phyloP scores from a whole-genome alignment of 2,888 invertebrate species.

The Coenonympha glycerion region DNA sequence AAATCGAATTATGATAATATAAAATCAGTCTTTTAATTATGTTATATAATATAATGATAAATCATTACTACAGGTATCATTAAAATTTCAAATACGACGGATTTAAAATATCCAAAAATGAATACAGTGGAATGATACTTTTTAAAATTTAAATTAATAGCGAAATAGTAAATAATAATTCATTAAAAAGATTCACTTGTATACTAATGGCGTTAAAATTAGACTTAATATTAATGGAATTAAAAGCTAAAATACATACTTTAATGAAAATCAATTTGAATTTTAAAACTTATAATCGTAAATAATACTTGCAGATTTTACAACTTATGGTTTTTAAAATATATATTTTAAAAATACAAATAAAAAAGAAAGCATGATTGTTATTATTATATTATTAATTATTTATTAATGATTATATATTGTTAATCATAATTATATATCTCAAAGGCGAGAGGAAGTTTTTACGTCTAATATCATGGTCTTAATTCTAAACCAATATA shows the following conservation, averaged over 20 bases:
- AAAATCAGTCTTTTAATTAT: constrained; percentile 42
- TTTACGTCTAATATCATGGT: too few relatives aligned
- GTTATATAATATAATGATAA: too few relatives aligned
- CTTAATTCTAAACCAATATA: too few relatives aligned
- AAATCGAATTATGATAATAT: constrained; percentile 27
- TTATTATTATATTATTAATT: too few relatives aligned
- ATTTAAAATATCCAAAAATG: constrained; percentile 8
- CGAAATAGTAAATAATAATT: neutral
- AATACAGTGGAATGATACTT: constrained; percentile 17
- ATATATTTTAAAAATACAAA: too few relatives aligned
- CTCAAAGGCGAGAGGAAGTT: too few relatives aligned
- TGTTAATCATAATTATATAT: too few relatives aligned
- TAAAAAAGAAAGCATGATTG: neutral
- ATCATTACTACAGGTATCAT: too few relatives aligned
- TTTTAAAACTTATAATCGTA: too few relatives aligned
- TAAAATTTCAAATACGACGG: constrained; percentile 22
- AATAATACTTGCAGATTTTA: neutral
- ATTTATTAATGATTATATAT: too few relatives aligned
- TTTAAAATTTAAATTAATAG: neutral
- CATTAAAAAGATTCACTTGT: neutral
- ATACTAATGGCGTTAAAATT: neutral
- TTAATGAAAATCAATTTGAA: neutral
- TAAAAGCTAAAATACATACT: constrained; percentile 7
- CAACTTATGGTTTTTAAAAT: neutral
- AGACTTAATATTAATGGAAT: constrained; percentile 9